Conservation (phyloP, 2,888 invertebrate genomes). For the Ormyrus rosae region DNA sequence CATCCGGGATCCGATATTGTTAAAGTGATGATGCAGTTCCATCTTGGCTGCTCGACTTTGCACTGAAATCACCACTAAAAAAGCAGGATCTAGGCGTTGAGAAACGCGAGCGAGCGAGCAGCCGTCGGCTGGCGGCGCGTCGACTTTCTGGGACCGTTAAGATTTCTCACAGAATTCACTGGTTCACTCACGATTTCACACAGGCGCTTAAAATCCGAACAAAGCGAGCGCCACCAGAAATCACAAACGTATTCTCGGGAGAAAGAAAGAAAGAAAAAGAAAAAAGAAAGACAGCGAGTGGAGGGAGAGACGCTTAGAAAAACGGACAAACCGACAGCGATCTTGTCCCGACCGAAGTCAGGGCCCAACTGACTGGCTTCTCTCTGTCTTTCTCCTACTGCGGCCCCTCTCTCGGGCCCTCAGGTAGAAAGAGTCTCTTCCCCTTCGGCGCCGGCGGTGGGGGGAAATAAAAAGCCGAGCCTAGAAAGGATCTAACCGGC, state of each 20-base stretch:
- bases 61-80: too few species aligned
- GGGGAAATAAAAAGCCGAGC: slow-evolving; percentile 71
- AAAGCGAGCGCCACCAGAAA: slow-evolving; percentile 26
- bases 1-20: slow-evolving; percentile 71
- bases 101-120: too few species aligned
- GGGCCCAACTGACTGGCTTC: slow-evolving; percentile 72
- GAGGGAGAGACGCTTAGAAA: too few species aligned
- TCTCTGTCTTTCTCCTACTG: slow-evolving; percentile 49
- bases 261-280: slow-evolving; percentile 8
- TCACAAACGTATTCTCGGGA: background rate
- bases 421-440: slow-evolving; percentile 66
- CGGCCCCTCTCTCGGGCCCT: slow-evolving; percentile 60
- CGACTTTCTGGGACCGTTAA: too few species aligned
- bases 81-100: too few species aligned
- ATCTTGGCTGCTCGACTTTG: slow-evolving; percentile 58
- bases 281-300: slow-evolving; percentile 9
- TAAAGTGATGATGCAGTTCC: slow-evolving; percentile 74
- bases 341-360: slow-evolving; percentile 73
- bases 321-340: slow-evolving; percentile 56
- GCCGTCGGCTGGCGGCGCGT: too few species aligned
- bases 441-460: slow-evolving; percentile 52
- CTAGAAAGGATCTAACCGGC: slow-evolving; percentile 74
- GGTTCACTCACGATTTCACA: slow-evolving; percentile 47
- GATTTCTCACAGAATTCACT: background rate
- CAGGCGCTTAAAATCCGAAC: slow-evolving; percentile 49